Conservation (phyloP, 1,140 invertebrate species). For the Scaptodrosophila lebanonensis region DNA sequence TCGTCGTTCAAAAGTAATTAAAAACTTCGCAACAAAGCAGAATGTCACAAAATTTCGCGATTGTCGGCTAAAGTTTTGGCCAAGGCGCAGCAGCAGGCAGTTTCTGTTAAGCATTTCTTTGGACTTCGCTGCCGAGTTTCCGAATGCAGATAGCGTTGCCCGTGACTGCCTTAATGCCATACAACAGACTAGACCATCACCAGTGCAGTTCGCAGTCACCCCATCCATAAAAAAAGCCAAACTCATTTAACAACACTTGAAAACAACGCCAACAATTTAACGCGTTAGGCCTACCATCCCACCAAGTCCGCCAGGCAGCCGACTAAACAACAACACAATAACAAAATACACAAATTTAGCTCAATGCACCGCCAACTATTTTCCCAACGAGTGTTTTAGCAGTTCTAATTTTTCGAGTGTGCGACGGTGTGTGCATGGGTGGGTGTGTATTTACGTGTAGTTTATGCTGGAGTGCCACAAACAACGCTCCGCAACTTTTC, state of each 20-base stretch:
- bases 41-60: conserved; percentile 62
- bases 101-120: conserved; percentile 25
- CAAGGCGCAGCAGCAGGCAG: neutral
- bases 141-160: too few relatives aligned
- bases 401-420: conserved; percentile 45
- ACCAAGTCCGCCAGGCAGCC: conserved; percentile 10
- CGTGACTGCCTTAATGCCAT: too few relatives aligned
- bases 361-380: conserved; percentile 47
- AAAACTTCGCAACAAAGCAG: conserved; percentile 61
- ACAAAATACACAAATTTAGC: conserved; percentile 18
- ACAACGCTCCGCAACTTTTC: neutral
- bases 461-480: conserved; percentile 37
- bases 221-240: conserved; percentile 11
- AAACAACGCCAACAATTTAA: conserved; percentile 33
- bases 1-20: conserved; percentile 73
- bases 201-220: neutral
- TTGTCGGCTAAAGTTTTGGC: conserved; percentile 26
- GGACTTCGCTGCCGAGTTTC: too few relatives aligned
- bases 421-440: conserved; percentile 8
- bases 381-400: conserved; percentile 8
- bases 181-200: too few relatives aligned
- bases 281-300: conserved; percentile 26
- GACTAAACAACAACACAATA: conserved; percentile 20
- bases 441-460: conserved; percentile 29
- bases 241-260: conserved; percentile 45